Evolutionary conservation across 1,140 invertebrate genomes (phyloP).

Genomic region (Camponotus floridanus): DNA sequence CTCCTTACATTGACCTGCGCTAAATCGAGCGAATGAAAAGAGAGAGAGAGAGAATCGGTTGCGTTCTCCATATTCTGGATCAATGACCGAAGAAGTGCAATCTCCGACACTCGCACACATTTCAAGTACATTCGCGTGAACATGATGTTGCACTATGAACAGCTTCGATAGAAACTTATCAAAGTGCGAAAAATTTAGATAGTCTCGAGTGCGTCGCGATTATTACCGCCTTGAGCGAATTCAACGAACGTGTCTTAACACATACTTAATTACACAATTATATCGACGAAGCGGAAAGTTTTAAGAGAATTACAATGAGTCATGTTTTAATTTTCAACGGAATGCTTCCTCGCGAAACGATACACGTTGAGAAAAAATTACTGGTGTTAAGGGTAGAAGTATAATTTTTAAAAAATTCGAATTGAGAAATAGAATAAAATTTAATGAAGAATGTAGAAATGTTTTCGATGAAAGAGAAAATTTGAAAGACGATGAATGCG

Average conservation of each 20-base stretch:
- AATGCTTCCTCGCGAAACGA: background rate
- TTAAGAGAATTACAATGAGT: background rate
- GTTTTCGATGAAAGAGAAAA: background rate
- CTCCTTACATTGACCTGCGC: conserved; percentile 41
- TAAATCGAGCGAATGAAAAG: conserved; percentile 35
- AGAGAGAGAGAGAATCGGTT: conserved; percentile 37
- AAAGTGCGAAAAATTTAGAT: conserved; percentile 30
- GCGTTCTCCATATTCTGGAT: conserved; percentile 56
- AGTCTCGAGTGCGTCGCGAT: conserved; percentile 13
- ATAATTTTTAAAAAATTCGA: background rate
- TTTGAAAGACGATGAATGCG: background rate
- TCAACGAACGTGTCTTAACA: background rate
- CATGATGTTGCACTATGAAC: background rate
- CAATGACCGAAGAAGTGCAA: conserved; percentile 58
- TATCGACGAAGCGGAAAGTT: conserved; percentile 35
- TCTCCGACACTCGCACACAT: conserved; percentile 33
- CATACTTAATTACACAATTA: conserved; percentile 37
- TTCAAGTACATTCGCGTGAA: conserved; percentile 25
- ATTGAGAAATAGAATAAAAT: background rate
- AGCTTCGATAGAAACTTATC: conserved; percentile 20
- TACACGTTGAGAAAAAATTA: background rate
- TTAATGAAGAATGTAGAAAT: background rate
- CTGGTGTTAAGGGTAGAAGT: background rate
- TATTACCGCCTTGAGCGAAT: background rate
- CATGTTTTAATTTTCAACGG: conserved; percentile 11